Base-by-base conservation (phyloP, 1,140 invertebrate species). In the Ceratoteleas bidentatus region DNA sequence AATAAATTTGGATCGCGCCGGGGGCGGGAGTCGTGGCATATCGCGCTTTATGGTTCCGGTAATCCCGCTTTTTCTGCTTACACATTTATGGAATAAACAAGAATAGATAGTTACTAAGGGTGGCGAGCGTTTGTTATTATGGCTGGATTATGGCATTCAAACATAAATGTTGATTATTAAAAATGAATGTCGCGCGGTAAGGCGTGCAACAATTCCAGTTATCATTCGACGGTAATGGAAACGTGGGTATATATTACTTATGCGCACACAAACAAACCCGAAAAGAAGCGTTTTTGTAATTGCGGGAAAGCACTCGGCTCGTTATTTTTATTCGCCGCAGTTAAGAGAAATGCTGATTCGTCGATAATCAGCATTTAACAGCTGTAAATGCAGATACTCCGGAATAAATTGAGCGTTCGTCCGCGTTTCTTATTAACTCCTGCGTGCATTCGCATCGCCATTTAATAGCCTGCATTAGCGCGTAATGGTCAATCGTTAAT, bases 11-110 rank as follows among this genome's bases (percentile, higher is more conserved):
- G 24, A 4, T 24, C 62, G 3, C 11, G 33, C 43, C 34, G 49
- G 45, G 38, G 49, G 52, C 38, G 43, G 40, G 60, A 45, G 24
- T 24, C 24, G 52, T n/a, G 24, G 24, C 24, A 4, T 24, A 4
- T 3, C 15, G 50, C 50, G 56, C 32, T 80, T 79, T 80, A 74
- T 74, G 64, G 77, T 69, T 45, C 52, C 50, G n/a, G 77, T 69
- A 74, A 80, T 80, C 64, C 50, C 77, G 49, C 69, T 80, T 80
- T 80, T 80, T 73, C 62, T 64, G 77, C 69, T 74, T 62, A 73
- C 62, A 80, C 69, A 69, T 73, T 73, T 80, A 68, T 73, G 62
- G 47, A 58, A 79, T 79, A 79, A 79, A 79, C 75, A 79, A 79
- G 75, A 79, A 79, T 66, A 47, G 61, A 79, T 79, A 72, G 75